Evolutionary conservation across 2,888 invertebrate genomes (phyloP), one percentile per base, ranked within the genome.

Genomic region (Drosophila nigritarsus): DNA sequence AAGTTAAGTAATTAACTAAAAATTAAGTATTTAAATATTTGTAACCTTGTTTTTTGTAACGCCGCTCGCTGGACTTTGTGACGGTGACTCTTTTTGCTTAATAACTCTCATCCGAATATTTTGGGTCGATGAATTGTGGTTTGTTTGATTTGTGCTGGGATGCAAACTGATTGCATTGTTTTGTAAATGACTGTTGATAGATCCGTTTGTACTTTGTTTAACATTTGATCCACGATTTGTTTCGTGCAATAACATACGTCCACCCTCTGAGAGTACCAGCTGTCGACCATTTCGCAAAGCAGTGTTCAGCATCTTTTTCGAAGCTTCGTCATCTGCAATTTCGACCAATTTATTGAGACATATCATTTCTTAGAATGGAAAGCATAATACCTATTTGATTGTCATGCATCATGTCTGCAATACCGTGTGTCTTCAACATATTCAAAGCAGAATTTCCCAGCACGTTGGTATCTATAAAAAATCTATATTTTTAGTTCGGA

Each of bases 241-340:
- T 75, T 93, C 94, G 88, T 96, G 96, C 80, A 97, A 92, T 80
- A 97, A 95, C 87, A 96, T 93, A 89, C 96, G 96, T 15, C 97
- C 97, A 6, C 96, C 96, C 89, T 97, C 97, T 94, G 97, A 98
- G 55, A 98, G 94, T 76, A 97, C 96, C 63, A 98, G 95, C 73
- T 97, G 97, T 90, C 97, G 96, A 1, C 98, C 98, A 92, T 96
- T 96, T 93, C 97, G 96, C 92, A 98, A 95, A 38, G 97, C 97
- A 70, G 95, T 96, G 78, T 96, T 96, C 66, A 97, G 95, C 74
- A 96, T 94, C 70, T 91, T 91, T 94, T 96, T 93, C 94, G 95
- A 92, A 88, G 94, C 94, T 81, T 96, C 95, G 92, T 97, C 97
- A 24, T 95, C 94, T 78, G 40, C 1, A 50, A 63, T 13, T 50